These are phyloP conservation scores for Pelmatolapia mariae DNA, from an alignment of 2,113 vertebrate genomes.

Conservation along the genomic window DNA sequence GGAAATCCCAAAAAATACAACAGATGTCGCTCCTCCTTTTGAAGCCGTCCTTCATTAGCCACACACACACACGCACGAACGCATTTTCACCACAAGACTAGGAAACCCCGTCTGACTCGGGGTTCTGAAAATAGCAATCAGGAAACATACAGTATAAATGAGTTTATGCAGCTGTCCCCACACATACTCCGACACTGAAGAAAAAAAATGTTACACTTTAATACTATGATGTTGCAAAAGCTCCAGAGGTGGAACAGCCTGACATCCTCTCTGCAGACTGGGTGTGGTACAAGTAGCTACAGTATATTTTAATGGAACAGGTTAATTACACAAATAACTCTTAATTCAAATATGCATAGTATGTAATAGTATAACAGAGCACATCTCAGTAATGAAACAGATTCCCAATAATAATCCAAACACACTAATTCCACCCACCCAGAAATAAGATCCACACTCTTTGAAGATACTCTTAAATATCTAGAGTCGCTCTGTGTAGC, in stretches of 20 bases:
- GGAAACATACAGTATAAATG: not conserved
- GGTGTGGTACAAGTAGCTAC: not conserved
- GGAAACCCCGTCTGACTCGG: not conserved
- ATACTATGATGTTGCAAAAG: not conserved
- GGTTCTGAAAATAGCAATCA: constrained; percentile 3
- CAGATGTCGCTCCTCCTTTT: not conserved
- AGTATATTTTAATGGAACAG: not conserved
- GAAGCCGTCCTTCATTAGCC: not conserved
- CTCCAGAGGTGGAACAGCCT: not conserved
- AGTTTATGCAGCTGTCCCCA: not conserved
- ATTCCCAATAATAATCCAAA: not conserved
- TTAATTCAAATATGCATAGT: not conserved
- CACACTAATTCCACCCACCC: not conserved
- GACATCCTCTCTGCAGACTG: not conserved
- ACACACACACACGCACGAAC: accelerated
- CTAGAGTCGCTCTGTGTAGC: not conserved
- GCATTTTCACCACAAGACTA: not conserved
- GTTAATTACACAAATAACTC: not conserved
- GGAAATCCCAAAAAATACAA: not conserved
- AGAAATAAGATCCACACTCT: not conserved
- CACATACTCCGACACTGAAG: not conserved
- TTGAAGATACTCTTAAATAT: not conserved
- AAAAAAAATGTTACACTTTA: not conserved
- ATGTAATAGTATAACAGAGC: not conserved
- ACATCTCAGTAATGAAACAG: not conserved